Evolutionary conservation across 2,113 vertebrate species (phyloP).

Genomic region (Beaufortia kweichowensis): DNA sequence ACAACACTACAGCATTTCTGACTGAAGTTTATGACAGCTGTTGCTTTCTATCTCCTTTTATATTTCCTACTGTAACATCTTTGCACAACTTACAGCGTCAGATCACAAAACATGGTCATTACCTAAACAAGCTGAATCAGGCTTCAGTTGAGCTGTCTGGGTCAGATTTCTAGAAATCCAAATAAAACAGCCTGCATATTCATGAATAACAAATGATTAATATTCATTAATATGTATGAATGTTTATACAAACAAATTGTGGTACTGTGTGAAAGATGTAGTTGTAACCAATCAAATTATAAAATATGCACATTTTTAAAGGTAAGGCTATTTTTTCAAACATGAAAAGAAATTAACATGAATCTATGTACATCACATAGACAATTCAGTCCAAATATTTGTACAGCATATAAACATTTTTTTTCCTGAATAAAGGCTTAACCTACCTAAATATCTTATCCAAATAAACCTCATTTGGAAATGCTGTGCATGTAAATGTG

Average conservation of each 20-base stretch:
- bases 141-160: not conserved
- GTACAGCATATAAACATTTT: too few species aligned
- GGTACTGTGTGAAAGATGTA: not conserved
- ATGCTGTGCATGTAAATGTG: not conserved
- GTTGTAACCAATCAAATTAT: not conserved
- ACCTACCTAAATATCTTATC: too few species aligned
- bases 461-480: too few species aligned
- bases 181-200: not conserved
- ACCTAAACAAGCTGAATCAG: not conserved
- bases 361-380: too few species aligned
- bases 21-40: slow-evolving; percentile 24
- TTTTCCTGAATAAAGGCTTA: not conserved
- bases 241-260: not conserved
- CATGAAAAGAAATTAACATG: too few species aligned
- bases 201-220: not conserved
- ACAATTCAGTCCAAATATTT: too few species aligned
- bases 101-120: not conserved
- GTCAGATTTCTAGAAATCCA: not conserved
- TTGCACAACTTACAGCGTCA: not conserved
- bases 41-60: slow-evolving; percentile 25
- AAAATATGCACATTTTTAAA: too few species aligned
- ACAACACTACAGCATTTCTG: not conserved
- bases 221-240: not conserved
- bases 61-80: slow-evolving; percentile 3
- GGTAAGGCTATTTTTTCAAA: too few species aligned